These are phyloP conservation scores for Sus scrofa DNA, from an alignment of 2,113 vertebrate species.

Conservation along the genomic window DNA sequence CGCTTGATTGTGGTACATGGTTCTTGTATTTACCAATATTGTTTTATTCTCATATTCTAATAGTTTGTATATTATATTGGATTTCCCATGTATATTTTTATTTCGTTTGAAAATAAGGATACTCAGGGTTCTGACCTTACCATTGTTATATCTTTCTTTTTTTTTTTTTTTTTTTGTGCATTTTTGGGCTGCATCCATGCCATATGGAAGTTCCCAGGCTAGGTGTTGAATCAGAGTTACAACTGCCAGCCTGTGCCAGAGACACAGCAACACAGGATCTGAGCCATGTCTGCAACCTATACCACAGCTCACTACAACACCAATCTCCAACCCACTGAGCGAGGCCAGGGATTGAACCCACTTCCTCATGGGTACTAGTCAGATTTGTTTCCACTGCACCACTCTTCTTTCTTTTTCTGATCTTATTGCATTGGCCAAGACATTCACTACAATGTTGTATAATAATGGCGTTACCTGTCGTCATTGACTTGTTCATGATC, in stretches of 20 bases:
- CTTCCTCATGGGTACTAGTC: no score
- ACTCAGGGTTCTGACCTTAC: neutral
- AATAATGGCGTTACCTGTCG: neutral
- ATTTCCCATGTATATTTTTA: neutral
- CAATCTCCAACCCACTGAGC: no score
- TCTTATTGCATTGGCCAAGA: neutral
- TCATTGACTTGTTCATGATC: neutral
- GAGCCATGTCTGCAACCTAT: no score
- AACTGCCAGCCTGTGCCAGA: no score
- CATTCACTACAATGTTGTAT: neutral
- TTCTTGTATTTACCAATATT: neutral
- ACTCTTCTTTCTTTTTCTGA: neutral
- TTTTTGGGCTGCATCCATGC: no score
- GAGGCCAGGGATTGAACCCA: no score
- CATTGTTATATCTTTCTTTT: neutral
- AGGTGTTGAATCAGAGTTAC: no score
- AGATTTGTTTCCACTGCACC: no score
- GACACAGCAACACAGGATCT: no score
- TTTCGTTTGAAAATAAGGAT: conserved; percentile 5
- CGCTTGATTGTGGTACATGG: neutral
- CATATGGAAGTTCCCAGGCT: no score
- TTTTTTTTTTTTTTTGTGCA: neutral
- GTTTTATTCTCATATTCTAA: neutral
- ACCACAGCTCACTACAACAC: no score
- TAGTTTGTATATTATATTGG: neutral